These are phyloP conservation scores for Pachypanchax playfairii DNA, from an alignment of 2,113 vertebrate genomes.

Conservation along the genomic window DNA sequence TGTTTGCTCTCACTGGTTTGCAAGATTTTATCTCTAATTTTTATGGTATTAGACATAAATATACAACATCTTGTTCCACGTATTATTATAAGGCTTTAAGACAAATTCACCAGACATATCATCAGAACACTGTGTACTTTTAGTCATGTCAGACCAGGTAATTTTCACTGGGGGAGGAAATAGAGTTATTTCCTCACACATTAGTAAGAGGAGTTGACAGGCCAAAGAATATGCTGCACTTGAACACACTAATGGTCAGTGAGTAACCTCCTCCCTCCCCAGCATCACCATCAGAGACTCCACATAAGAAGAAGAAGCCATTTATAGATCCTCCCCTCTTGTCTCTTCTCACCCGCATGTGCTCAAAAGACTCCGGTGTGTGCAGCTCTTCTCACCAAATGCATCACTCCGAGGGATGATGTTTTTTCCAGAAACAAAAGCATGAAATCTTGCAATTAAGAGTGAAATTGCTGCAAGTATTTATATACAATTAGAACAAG, in stretches of 20 bases:
- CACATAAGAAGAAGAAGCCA: conserved; percentile 45
- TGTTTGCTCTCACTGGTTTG: neutral
- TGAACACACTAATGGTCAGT: conserved; percentile 75
- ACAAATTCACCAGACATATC: conserved; percentile 20
- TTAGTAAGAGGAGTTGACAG: conserved; percentile 70
- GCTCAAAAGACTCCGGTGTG: conserved; percentile 23
- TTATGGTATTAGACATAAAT: neutral
- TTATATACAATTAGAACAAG: conserved; percentile 14
- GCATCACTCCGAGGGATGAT: neutral
- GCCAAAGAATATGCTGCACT: conserved; percentile 69
- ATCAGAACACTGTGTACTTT: conserved; percentile 49
- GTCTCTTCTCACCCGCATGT: conserved; percentile 24
- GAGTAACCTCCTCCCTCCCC: conserved; percentile 41
- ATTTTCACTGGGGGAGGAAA: conserved; percentile 58
- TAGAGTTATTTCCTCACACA: conserved; percentile 73
- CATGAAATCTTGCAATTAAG: conserved; percentile 13
- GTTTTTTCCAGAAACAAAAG: neutral
- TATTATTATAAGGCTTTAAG: conserved; percentile 23
- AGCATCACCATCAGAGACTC: conserved; percentile 42
- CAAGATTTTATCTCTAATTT: neutral
- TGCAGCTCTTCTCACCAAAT: conserved; percentile 5
- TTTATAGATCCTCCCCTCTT: conserved; percentile 52
- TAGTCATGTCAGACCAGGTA: conserved; percentile 51
- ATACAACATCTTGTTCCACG: conserved; percentile 8
- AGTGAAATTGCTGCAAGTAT: conserved; percentile 18